These are phyloP conservation scores for Eustalomyia histrio DNA, from an alignment of 2,888 invertebrate species.

Conservation along the genomic window DNA sequence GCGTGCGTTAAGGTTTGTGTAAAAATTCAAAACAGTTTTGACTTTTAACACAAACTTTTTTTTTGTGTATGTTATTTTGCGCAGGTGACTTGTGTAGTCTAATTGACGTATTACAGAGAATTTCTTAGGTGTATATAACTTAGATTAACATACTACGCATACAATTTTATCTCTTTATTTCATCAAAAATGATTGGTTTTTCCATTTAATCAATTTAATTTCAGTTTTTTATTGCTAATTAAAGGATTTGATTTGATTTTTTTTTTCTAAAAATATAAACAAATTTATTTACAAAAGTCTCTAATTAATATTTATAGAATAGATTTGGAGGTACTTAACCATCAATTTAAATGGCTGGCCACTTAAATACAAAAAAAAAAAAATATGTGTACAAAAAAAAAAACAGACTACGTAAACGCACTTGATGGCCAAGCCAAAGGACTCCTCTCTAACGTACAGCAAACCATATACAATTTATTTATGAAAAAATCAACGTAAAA, in stretches of 20 bases:
- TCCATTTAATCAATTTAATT: not conserved
- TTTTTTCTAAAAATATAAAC: constrained; percentile 6
- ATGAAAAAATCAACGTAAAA: constrained; percentile 54
- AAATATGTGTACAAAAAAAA: constrained; percentile 8
- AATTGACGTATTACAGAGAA: no score
- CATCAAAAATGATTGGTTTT: no score
- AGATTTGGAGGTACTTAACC: constrained; percentile 64
- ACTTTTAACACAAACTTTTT: no score
- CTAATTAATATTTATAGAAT: constrained; percentile 66
- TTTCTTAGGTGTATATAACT: no score
- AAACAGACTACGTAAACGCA: constrained; percentile 62
- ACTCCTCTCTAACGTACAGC: constrained; percentile 29
- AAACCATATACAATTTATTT: constrained; percentile 48
- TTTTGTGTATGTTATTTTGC: no score
- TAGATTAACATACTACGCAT: no score
- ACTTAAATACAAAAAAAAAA: constrained; percentile 36
- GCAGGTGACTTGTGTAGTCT: no score
- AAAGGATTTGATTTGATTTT: not conserved
- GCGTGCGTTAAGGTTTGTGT: no score
- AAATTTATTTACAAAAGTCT: constrained; percentile 63
- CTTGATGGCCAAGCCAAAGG: constrained; percentile 55
- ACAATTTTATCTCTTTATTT: no score
- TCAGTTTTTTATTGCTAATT: constrained; percentile 8
- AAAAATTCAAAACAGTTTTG: no score
- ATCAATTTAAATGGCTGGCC: constrained; percentile 63